Conservation (phyloP, 2,113 vertebrate genomes). For the Morone chrysops region DNA sequence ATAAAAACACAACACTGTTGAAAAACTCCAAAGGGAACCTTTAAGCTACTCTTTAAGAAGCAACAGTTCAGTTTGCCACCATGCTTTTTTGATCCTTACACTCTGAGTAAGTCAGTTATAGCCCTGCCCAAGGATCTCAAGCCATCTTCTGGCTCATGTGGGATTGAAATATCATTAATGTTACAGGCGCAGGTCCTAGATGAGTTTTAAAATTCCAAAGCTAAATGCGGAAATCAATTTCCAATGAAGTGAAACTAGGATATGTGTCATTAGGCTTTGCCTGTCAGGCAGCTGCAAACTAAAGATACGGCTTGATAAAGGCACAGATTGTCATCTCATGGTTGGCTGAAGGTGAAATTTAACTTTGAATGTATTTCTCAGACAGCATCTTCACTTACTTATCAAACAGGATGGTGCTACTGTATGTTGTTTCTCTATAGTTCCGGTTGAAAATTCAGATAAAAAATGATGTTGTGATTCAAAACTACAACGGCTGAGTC, state of each 20-base stretch:
- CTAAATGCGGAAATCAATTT: constrained; percentile 55
- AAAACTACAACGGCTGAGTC: not conserved
- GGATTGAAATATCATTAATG: constrained; percentile 56
- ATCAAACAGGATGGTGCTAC: not conserved
- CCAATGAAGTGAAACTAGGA: constrained; percentile 28
- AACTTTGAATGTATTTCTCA: constrained; percentile 6
- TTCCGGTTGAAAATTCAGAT: constrained; percentile 14
- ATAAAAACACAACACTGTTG: not conserved
- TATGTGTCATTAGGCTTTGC: constrained; percentile 14
- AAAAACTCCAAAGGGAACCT: not conserved
- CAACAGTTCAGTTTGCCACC: not conserved
- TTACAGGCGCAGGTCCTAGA: constrained; percentile 12
- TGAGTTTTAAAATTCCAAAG: constrained; percentile 48
- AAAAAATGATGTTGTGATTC: not conserved
- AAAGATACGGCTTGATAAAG: not conserved
- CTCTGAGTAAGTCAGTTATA: constrained; percentile 3
- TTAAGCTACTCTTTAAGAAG: not conserved
- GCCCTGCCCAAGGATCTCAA: constrained; percentile 10
- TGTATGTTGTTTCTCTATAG: not conserved
- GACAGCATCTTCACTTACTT: constrained; percentile 2
- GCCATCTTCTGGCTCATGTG: constrained; percentile 12
- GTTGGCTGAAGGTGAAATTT: not conserved
- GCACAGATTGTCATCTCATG: not conserved
- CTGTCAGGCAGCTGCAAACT: constrained; percentile 3
- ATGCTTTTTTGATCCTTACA: constrained; percentile 4